A percentile compares a stretch with the other conserved stretches of the same genome.
phyloP scores from a whole-genome alignment of 2,888 invertebrate species.

The Drosophila suboccidentalis region DNA sequence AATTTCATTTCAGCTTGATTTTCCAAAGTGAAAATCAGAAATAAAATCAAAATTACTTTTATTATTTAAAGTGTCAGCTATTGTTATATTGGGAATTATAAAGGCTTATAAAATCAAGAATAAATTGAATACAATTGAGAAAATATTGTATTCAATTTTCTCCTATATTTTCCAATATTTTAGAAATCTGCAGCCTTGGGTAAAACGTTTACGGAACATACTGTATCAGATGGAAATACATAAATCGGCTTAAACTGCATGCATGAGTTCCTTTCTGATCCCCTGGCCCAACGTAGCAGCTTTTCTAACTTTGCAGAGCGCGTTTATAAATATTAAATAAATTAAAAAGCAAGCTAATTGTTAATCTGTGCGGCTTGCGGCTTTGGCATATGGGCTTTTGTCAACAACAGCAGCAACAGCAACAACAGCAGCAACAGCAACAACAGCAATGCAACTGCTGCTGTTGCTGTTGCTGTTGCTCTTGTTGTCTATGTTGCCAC shows the following conservation, averaged over 20 bases:
- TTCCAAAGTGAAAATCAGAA: neutral
- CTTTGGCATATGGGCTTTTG: conserved; percentile 67
- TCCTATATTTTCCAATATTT: neutral
- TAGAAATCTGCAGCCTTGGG: neutral
- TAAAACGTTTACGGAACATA: neutral
- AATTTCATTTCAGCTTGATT: neutral
- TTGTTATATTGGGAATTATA: no score
- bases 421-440: neutral
- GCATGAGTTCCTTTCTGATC: neutral
- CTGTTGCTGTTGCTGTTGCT: neutral
- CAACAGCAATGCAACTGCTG: conserved; percentile 6
- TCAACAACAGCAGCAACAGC: conserved; percentile 43
- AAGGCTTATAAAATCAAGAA: neutral
- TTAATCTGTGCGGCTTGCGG: conserved; percentile 78
- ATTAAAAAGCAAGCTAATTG: conserved; percentile 75
- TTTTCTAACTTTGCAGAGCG: conserved; percentile 6
- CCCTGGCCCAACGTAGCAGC: neutral
- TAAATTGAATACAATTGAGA: neutral
- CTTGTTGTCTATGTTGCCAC: conserved; percentile 52
- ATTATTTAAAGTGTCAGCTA: no score
- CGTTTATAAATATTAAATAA: conserved; percentile 75
- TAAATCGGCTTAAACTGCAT: conserved; percentile 12
- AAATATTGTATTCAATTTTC: neutral
- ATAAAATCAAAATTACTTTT: neutral
- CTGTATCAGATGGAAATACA: neutral